phyloP scores from a whole-genome alignment of 2,113 vertebrate genomes.

The Kryptolebias marmoratus region DNA sequence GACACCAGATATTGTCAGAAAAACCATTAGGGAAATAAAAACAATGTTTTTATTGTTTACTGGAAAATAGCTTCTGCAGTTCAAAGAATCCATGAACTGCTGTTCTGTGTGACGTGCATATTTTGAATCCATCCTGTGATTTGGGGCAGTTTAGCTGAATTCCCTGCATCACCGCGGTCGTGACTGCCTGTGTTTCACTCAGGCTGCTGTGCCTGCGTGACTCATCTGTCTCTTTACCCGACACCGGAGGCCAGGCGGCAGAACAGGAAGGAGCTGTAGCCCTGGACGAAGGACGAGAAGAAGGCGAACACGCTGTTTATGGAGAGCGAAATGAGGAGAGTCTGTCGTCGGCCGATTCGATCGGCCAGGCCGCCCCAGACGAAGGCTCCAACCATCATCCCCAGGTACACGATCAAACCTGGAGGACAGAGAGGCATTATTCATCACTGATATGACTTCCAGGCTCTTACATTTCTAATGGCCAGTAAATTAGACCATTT shows the following conservation, averaged over 20 bases:
- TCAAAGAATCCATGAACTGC: neutral
- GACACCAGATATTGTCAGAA: neutral
- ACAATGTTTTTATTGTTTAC: neutral
- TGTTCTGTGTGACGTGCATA: too few relatives aligned
- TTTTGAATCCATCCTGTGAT: neutral
- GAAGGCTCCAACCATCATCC: constrained; percentile 98
- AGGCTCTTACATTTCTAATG: too few relatives aligned
- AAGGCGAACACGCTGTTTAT: constrained; percentile 98
- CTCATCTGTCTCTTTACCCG: constrained; percentile 83
- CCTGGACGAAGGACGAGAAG: constrained; percentile 98
- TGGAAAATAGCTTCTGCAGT: neutral
- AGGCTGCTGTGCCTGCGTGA: constrained; percentile 13
- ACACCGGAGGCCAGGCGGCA: constrained; percentile 94
- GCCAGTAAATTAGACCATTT: constrained; percentile 17
- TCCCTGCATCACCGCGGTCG: neutral
- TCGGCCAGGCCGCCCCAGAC: constrained; percentile 96
- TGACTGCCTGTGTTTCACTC: constrained; percentile 12
- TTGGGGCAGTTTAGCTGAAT: neutral
- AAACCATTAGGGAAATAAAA: neutral
- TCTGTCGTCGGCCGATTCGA: constrained; percentile 92
- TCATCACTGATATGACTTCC: too few relatives aligned
- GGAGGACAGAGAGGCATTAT: constrained; percentile 7
- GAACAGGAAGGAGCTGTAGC: constrained; percentile 96
- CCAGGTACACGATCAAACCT: constrained; percentile 94
- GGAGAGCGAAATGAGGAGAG: constrained; percentile 95